Base-by-base conservation (phyloP, 2,888 invertebrate genomes). In the Eilema griseolum region DNA sequence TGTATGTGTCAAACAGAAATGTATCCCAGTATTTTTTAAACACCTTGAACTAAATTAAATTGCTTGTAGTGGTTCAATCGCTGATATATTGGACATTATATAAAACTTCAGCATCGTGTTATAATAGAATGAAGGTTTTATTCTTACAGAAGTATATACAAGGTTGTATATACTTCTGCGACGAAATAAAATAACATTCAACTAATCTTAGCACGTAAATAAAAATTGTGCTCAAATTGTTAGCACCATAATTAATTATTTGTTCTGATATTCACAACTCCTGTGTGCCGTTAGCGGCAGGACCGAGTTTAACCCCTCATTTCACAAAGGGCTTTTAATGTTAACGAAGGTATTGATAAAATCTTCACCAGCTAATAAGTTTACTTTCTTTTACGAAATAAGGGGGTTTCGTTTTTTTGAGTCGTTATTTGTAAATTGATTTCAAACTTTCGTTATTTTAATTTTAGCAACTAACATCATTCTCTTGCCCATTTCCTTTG, bases 401-500 rank as follows among this genome's bases (percentile, higher is more conserved):
- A 41, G 24, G 37, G 24, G 16, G 16, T 41, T 24, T 37, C 26
- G 8, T 52, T 64, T 24, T 11, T 64, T 60, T 37, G 52, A 57
- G 57, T 28, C 26, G 24, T 62, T 23, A 3, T 62, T 31, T 24
- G 16, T 41, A 26, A 7, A 62, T 41, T 41, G 8, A 20, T 62
- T 41, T 61, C 20, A 62, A 37, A 37, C 23, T 61, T 37, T 33
- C n/a, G n/a, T n/a, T n/a, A n/a, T n/a, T n/a, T n/a, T n/a, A n/a
- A n/a, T n/a, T n/a, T n/a, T 90, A 90, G 88, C 86, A 89, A 88
- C 88, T 82, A 85, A 83, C 85, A 83, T 83, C 81, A 85, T 83
- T 83, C 69, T 87, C 87, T 88, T 88, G 83, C 87, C 89, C 89
- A 87, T 92, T 94, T 95, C 92, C 95, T 95, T 95, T 95, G 95